Evolutionary conservation across 1,140 invertebrate species (phyloP).

Genomic region (Drosophila prosaltans): DNA sequence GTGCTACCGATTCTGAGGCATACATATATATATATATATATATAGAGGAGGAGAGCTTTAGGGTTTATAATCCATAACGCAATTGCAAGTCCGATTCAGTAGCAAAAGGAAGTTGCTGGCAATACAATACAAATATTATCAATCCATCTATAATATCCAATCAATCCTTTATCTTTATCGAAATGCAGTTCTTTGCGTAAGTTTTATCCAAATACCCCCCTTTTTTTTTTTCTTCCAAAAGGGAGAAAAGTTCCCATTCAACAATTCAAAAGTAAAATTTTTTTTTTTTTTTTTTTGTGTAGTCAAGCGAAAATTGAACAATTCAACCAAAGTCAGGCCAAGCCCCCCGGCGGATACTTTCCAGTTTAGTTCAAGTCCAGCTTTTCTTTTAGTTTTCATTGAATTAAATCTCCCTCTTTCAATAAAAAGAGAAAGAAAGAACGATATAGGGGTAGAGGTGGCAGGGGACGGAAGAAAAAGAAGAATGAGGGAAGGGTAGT

Average conservation of each 20-base stretch:
- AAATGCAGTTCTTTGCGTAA: slow-evolving; percentile 71
- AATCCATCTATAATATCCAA: neutral
- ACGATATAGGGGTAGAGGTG: neutral
- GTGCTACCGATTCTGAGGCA: neutral
- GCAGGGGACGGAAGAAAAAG: too few relatives aligned
- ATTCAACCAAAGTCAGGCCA: slow-evolving; percentile 26
- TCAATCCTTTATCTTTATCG: neutral
- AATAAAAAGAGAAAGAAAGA: neutral
- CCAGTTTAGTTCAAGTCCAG: slow-evolving; percentile 18
- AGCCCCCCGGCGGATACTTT: slow-evolving; percentile 27
- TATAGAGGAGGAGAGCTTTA: neutral
- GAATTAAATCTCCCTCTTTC: slow-evolving; percentile 49
- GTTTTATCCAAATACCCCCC: slow-evolving; percentile 24
- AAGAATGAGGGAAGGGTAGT: neutral
- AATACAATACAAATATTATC: neutral
- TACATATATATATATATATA: too few relatives aligned
- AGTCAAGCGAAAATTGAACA: slow-evolving; percentile 42
- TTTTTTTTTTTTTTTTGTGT: slow-evolving; percentile 6
- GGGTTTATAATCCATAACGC: slow-evolving; percentile 9
- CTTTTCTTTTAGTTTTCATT: slow-evolving; percentile 42
- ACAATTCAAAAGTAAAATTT: too few relatives aligned
- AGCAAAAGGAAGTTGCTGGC: slow-evolving; percentile 4
- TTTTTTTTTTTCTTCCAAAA: neutral
- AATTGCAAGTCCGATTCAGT: slow-evolving; percentile 6
- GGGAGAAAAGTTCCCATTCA: neutral